These are phyloP conservation scores for Drosophila punjabiensis DNA, from an alignment of 1,140 invertebrate species.

Conservation along the genomic window DNA sequence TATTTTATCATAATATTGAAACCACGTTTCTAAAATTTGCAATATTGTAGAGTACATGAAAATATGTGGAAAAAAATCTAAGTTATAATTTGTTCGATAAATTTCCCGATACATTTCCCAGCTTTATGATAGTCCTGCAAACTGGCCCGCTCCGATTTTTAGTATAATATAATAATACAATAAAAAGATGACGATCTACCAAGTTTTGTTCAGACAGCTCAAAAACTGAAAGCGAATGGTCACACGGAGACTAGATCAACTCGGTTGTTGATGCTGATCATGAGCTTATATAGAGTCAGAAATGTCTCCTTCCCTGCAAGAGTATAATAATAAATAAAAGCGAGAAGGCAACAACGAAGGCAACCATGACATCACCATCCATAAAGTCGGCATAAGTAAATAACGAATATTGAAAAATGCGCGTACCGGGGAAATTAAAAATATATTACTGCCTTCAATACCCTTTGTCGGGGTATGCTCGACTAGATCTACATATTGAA, in stretches of 20 bases:
- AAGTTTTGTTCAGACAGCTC: too few species aligned
- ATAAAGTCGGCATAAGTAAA: constrained; percentile 43
- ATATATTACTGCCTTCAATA: constrained; percentile 47
- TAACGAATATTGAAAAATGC: constrained; percentile 68
- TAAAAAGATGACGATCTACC: too few species aligned
- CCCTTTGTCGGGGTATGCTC: background rate
- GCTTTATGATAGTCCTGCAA: too few species aligned
- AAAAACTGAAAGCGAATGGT: background rate
- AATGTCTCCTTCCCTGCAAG: background rate
- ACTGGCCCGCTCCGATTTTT: too few species aligned
- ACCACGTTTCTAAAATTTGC: too few species aligned
- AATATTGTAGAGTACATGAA: too few species aligned
- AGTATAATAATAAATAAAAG: constrained; percentile 22
- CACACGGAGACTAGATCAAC: too few species aligned
- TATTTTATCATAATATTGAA: too few species aligned
- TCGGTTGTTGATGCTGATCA: background rate
- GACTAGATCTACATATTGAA: background rate
- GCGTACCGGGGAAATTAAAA: constrained; percentile 59
- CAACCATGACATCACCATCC: constrained; percentile 65
- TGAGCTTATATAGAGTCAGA: background rate
- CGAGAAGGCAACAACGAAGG: constrained; percentile 8
- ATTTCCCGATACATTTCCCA: too few species aligned
- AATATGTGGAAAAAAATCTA: too few species aligned
- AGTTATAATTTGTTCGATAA: too few species aligned
- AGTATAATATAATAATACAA: too few species aligned